phyloP scores from a whole-genome alignment of 2,888 invertebrate genomes.

The Psylliodes chrysocephalus region DNA sequence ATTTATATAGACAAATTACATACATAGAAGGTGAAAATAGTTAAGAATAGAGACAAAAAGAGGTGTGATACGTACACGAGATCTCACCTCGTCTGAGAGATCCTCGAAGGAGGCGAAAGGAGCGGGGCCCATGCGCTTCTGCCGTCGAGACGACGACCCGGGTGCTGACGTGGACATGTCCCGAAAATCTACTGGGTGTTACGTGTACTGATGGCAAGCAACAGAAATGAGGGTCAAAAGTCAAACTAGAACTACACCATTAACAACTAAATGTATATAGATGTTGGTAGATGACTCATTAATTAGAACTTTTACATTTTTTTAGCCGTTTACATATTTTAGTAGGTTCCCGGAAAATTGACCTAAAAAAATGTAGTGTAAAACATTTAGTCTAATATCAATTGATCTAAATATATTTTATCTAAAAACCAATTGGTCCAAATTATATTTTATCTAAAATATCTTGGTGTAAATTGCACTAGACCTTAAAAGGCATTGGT shows the following conservation, averaged over 20 bases:
- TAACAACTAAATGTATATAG: not conserved
- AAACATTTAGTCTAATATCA: no score
- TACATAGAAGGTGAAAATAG: constrained; percentile 9
- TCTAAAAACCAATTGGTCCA: no score
- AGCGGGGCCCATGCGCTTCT: constrained; percentile 89
- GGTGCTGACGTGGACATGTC: constrained; percentile 56
- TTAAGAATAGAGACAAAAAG: constrained; percentile 50
- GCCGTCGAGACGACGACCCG: constrained; percentile 60
- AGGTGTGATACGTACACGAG: constrained; percentile 70
- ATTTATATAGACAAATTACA: not conserved
- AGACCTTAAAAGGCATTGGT: no score
- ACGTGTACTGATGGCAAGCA: constrained; percentile 50
- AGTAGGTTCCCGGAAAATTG: no score
- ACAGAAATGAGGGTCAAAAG: constrained; percentile 38
- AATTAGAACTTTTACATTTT: no score
- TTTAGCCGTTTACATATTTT: no score
- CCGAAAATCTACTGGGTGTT: constrained; percentile 53
- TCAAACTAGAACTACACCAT: constrained; percentile 10
- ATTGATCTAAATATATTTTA: no score
- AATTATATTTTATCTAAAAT: no score
- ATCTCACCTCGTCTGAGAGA: constrained; percentile 82
- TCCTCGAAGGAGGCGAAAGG: constrained; percentile 95
- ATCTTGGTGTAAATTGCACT: no score
- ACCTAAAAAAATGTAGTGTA: no score
- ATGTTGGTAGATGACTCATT: not conserved